Evolutionary conservation across 2,797 vertebrate species (phyloP).

Genomic region (Bufotes viridis): DNA sequence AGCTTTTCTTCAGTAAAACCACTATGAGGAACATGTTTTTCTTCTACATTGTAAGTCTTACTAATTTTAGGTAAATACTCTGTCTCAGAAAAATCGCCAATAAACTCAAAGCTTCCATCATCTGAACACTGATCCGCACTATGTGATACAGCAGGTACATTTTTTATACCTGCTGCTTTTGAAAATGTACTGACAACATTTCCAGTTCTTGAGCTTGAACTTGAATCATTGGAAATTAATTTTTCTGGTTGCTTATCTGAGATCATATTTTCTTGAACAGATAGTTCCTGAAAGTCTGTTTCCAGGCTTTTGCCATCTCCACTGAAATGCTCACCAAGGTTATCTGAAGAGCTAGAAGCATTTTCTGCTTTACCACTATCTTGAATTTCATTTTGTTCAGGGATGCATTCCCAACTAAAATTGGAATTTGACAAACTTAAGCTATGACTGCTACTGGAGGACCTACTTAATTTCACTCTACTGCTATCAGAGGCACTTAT

Average conservation of each 20-base stretch:
- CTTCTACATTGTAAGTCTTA: background rate
- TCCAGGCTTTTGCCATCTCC: fast-evolving
- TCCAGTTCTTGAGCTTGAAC: background rate
- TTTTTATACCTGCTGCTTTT: background rate
- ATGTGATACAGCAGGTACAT: background rate
- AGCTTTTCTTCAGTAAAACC: fast-evolving
- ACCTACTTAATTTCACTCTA: constrained; percentile 60
- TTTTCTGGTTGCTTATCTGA: background rate
- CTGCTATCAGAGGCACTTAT: constrained; percentile 61
- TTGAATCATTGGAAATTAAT: background rate
- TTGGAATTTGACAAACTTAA: constrained; percentile 72
- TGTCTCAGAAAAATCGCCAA: constrained; percentile 38
- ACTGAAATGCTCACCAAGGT: background rate
- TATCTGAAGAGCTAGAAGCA: constrained; percentile 40
- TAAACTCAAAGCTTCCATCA: constrained; percentile 60
- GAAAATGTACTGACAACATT: background rate
- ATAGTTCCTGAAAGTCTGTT: constrained; percentile 25
- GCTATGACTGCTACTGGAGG: constrained; percentile 69
- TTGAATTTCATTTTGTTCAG: background rate
- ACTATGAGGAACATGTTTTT: constrained; percentile 6
- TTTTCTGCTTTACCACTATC: background rate
- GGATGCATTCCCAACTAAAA: constrained; percentile 74
- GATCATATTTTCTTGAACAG: constrained; percentile 25
- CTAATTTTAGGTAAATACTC: constrained; percentile 52
- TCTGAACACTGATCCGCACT: background rate